Base-by-base conservation (phyloP, 2,113 vertebrate genomes). In the Gorsachius goisagi region DNA sequence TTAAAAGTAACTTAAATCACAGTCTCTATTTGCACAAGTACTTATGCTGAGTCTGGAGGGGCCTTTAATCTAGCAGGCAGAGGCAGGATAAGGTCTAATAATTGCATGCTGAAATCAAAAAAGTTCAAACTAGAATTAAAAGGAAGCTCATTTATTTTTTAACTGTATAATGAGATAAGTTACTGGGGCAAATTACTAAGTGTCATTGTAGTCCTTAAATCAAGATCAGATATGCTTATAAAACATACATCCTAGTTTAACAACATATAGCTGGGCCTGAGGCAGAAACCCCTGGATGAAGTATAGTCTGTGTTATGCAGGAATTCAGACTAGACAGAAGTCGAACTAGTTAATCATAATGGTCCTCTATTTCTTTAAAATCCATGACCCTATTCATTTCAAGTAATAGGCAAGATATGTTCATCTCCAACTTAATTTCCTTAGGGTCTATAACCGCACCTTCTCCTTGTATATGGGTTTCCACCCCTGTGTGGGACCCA, bases 151-250 rank as follows among this genome's bases (percentile, higher is more conserved):
- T 88, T 93, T 90, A 74, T 84, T 89, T 92, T 93, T 92, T 89
- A 92, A 89, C 47, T 89, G 47, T 45, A 72, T 84, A 90, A 86
- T 71, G 60, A 96, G 83, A 32, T 89, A 85, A 80, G 22, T 69
- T 83, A 85, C 71, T 59, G 55, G 78, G 83, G 39, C 64, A 93
- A 96, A 93, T 93, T 96, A 58, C 28, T 69, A 52, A 88, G 68
- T 73, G 39, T 75, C 89, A 92, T 88, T 96, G 82, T 95, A 91
- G 85, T 94, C 28, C 52, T 90, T 95, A 96, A 95, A 94, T 92
- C 82, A 93, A 72, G 56, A 84, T 78, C 83, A 90, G 64, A 93
- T 84, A 67, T 55, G n/a, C 68, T 81, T 92, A 91, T 94, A 93
- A 90, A 96, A 86, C 79, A 89, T 78, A 84, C 52, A 75, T 83